Percentiles rank a stretch among this genome's conserved stretches.
These are phyloP conservation scores for Cyanocitta stelleri DNA, from an alignment of 2,113 vertebrate species.

Conservation along the genomic window DNA sequence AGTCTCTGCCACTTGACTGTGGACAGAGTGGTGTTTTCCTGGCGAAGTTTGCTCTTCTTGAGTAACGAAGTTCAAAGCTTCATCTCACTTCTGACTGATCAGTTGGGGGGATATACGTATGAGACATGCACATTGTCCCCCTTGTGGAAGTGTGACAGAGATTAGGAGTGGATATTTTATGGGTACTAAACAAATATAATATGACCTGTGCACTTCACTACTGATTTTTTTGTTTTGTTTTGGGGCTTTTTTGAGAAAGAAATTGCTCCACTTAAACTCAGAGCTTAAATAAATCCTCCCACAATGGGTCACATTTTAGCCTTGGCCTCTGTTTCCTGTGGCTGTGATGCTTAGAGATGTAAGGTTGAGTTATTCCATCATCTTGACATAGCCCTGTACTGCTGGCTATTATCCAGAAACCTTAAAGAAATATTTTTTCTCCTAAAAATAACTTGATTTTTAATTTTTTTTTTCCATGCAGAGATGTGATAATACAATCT, in stretches of 20 bases:
- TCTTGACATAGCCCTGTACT: slow-evolving; percentile 50
- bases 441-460: slow-evolving; percentile 17
- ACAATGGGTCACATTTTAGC: slow-evolving; percentile 41
- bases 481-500: slow-evolving; percentile 7
- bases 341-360: slow-evolving; percentile 28
- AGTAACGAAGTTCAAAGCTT: background rate
- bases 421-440: slow-evolving; percentile 15
- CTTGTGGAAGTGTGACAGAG: background rate
- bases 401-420: slow-evolving; percentile 46
- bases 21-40: rapidly evolving
- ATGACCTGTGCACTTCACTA: background rate
- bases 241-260: background rate
- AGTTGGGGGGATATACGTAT: rapidly evolving
- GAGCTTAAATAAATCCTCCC: slow-evolving; percentile 39
- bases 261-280: background rate
- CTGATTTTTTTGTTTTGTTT: background rate
- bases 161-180: background rate
- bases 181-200: background rate
- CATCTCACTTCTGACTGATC: background rate
- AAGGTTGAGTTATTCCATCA: slow-evolving; percentile 58
- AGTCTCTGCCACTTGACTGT: rapidly evolving
- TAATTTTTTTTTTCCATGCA: background rate
- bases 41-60: background rate
- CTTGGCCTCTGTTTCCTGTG: slow-evolving; percentile 60
- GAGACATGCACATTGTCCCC: background rate